Base-by-base conservation (phyloP, 2,888 invertebrate species). In the Elmis aenea region DNA sequence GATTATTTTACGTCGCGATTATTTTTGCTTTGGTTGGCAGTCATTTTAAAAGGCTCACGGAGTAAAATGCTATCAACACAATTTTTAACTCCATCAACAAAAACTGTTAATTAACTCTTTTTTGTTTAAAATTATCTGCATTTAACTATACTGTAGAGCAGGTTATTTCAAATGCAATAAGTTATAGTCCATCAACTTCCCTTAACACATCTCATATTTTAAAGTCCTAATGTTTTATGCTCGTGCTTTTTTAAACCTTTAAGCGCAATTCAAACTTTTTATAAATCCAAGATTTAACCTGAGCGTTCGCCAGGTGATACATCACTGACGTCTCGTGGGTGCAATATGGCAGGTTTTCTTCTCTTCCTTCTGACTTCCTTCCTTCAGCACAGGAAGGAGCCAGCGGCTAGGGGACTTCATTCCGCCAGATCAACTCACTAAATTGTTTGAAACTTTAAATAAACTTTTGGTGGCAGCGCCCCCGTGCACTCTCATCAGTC, bases 391-490 rank as follows among this genome's bases (percentile, higher is more conserved):
- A 33, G 37, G 31, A 31, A 33, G 37, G 26, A 33, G 34, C 42
- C 27, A 23, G 23, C 44, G 32, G 31, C 33, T 29, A 18, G 24
- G 31, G 32, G 37, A 43, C 41, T 43, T 38, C 26, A 38, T 48
- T 48, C 35, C 45, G 39, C 42, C 38, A 42, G 45, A 48, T 48
- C 45, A 44, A 36, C 44, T 48, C 48, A 41, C 45, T 46, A 43
- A 48, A 51, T 45, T 45, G 48, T 45, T 43, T 38, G 40, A 42
- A 47, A 48, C 38, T 43, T 46, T 43, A 43, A 39, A 41, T 43
- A 45, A 46, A 46, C 42, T 48, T 48, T 38, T 27, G 10, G 20
- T 26, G 29, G 15, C 24, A 38, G 31, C 29, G 27, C 28, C 38
- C 28, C 31, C 38, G 33, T 25, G 26, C 37, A 33, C 35, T 26